These are phyloP conservation scores for Seira musarum DNA, from an alignment of 2,888 invertebrate species.

Conservation along the genomic window DNA sequence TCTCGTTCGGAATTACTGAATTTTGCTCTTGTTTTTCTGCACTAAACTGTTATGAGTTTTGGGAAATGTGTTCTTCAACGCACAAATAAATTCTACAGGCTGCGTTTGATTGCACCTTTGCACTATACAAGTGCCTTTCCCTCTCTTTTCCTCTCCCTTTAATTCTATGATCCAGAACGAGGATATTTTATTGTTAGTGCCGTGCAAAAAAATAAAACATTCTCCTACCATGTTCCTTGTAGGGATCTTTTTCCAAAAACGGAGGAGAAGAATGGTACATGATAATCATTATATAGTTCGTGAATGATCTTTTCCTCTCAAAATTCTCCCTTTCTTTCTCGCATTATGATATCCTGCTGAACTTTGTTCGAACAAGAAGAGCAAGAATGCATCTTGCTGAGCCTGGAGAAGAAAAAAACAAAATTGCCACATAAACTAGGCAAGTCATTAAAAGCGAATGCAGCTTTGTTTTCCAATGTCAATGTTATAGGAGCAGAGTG, in stretches of 20 bases:
- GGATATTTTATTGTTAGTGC: constrained; percentile 35
- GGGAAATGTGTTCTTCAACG: background rate
- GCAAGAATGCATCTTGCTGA: background rate
- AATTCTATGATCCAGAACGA: constrained; percentile 27
- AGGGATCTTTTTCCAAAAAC: background rate
- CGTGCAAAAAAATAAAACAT: constrained; percentile 25
- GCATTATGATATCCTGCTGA: background rate
- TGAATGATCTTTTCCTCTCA: constrained; percentile 26
- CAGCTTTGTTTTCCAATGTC: constrained; percentile 18
- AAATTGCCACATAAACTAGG: constrained; percentile 40
- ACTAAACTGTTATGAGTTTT: background rate
- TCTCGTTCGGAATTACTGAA: background rate
- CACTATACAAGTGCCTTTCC: background rate
- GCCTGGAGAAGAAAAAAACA: background rate
- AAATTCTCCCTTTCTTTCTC: background rate
- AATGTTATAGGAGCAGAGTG: constrained; percentile 15
- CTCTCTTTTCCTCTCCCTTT: background rate
- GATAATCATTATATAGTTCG: constrained; percentile 21
- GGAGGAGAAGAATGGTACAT: constrained; percentile 8
- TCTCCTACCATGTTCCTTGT: background rate
- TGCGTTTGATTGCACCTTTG: background rate
- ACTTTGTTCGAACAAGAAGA: background rate
- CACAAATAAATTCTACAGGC: background rate
- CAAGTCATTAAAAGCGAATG: background rate
- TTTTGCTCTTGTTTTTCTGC: background rate